Evolutionary conservation across 2,888 invertebrate genomes (phyloP), one percentile per base, ranked within the genome.

Genomic region (Hypselothyrea guttata): DNA sequence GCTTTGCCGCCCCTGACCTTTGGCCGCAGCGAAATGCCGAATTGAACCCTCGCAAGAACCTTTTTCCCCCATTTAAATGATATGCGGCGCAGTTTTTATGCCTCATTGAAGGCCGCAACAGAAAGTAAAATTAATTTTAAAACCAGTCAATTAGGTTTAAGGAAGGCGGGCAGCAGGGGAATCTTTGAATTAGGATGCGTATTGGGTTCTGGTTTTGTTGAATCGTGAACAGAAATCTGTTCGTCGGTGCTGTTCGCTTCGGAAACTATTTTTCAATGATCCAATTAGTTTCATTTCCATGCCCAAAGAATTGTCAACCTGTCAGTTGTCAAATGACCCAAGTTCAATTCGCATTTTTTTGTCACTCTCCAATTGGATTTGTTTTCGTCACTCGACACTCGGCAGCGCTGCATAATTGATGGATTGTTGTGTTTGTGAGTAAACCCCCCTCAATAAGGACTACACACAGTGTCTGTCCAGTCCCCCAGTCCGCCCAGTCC

Each of bases 341-440:
- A 68, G 57, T 61, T 64, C 33, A 8, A 46, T 42, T 44, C 33
- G 34, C 12, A 45, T 68, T 56, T 46, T n/a, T 22, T 40, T 30
- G 46, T n/a, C 48, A 30, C 28, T 48, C 48, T 40, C n/a, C 16
- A 44, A 58, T 65, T 67, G 56, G 67, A 74, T 71, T 75, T 77
- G 75, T 74, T 75, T 67, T 75, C 71, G 63, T 66, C 72, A 58
- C 49, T 65, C 42, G 63, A 55, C 46, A 16, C 13, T 22, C 22
- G 22, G 5, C 22, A 57, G 55, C 45, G 65, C 56, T 81, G 69
- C 64, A 82, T 84, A 78, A 83, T 76, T 83, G 83, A 83, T 83
- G 76, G 82, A 83, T 82, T 76, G 70, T 60, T 58, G 67, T 57
- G 13, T 27, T 60, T 62, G 63, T 55, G 57, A 22, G 37, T 57